Conservation (phyloP, 2,888 invertebrate species). For the Andrena marginata region DNA sequence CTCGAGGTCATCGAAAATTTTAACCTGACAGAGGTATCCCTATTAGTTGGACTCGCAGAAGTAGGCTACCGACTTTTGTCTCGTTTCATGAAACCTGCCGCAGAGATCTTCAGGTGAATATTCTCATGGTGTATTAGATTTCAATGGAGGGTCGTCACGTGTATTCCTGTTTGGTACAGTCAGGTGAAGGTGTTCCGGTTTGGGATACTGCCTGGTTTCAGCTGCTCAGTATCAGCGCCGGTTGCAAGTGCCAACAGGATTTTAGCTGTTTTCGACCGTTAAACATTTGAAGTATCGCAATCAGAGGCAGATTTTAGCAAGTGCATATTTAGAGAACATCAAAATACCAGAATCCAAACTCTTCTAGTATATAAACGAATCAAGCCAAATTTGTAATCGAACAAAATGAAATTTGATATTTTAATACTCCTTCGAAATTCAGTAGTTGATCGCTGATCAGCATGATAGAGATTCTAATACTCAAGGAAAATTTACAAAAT, state of each 20-base stretch:
- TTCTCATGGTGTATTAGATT: neutral
- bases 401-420: too few relatives aligned
- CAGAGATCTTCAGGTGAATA: neutral
- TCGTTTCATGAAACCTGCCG: neutral
- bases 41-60: too few relatives aligned
- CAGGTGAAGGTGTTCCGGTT: conserved; percentile 35
- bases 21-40: too few relatives aligned
- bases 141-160: neutral
- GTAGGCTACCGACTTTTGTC: neutral
- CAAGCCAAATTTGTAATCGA: too few relatives aligned
- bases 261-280: neutral
- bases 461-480: too few relatives aligned
- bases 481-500: too few relatives aligned
- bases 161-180: conserved; percentile 33
- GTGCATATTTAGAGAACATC: neutral
- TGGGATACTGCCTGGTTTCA: conserved; percentile 34
- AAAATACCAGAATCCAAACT: too few relatives aligned
- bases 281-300: neutral
- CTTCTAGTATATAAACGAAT: too few relatives aligned
- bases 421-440: too few relatives aligned
- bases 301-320: neutral
- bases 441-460: too few relatives aligned
- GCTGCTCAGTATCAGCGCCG: neutral
- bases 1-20: too few relatives aligned
- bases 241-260: neutral